Percentiles rank a stretch among this genome's conserved stretches.
Evolutionary conservation across 2,113 vertebrate genomes (phyloP).

Genomic region (Gymnogyps californianus): DNA sequence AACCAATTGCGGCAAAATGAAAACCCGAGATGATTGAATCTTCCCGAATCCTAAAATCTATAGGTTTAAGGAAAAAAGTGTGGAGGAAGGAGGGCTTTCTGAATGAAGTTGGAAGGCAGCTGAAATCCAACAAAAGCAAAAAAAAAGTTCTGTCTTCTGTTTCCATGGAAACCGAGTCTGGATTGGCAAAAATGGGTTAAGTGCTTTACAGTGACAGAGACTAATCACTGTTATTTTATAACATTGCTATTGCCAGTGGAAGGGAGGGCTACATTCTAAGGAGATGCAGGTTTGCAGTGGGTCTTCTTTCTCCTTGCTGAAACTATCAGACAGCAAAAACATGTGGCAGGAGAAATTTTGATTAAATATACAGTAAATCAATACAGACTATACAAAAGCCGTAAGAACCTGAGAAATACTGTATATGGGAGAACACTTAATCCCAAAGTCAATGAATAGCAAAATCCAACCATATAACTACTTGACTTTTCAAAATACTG

Average conservation of each 20-base stretch:
- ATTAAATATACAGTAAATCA: conserved; percentile 55
- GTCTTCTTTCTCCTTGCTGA: neutral
- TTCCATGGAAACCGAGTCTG: conserved; percentile 72
- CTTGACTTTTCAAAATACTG: neutral
- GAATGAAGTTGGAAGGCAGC: neutral
- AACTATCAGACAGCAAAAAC: conserved; percentile 45
- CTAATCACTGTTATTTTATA: conserved; percentile 75
- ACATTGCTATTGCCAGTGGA: conserved; percentile 45
- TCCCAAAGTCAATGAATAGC: conserved; percentile 24
- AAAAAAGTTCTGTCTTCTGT: conserved; percentile 20
- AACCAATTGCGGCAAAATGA: neutral
- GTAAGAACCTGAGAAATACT: neutral
- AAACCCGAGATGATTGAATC: neutral
- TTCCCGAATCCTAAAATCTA: neutral
- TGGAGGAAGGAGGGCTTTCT: neutral
- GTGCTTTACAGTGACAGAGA: conserved; percentile 70
- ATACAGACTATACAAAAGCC: conserved; percentile 11
- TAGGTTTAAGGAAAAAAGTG: neutral
- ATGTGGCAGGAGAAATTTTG: conserved; percentile 50
- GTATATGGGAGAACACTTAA: conserved; percentile 1
- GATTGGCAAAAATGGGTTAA: conserved; percentile 69
- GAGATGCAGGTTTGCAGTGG: conserved; percentile 41
- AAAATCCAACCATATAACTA: conserved; percentile 2
- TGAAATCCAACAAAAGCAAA: conserved; percentile 44
- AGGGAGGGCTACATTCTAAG: conserved; percentile 30